Base-by-base conservation (phyloP, 2,797 vertebrate species). In the Myotis findleyi region DNA sequence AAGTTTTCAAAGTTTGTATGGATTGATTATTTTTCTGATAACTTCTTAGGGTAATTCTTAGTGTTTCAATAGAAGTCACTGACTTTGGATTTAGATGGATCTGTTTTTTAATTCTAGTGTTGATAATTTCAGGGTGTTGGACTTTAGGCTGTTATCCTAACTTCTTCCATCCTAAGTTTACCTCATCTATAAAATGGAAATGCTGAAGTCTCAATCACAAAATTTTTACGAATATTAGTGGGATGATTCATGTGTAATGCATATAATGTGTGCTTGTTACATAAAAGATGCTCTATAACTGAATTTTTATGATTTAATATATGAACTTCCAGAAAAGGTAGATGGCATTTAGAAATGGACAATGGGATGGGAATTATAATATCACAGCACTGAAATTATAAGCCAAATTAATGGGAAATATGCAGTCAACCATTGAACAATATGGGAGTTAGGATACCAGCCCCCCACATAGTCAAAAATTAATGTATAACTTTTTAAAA, bases 1-100 rank as follows among this genome's bases (percentile, higher is more conserved):
- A 87, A 4, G 47, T 96, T 95, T 93, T 84, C 12, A 83, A 90
- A 96, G 36, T 88, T 83, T 12, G 71, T 73, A 36, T 85, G 51
- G 66, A 93, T 84, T 91, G 71, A 64, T 38, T 92, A 25, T 66
- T 20, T 6, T 21, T 91, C 62, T 72, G 21, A 44, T 85, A 81
- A 95, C 38, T 69, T 88, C 38, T 69, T 88, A 89, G 14, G 62
- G 10, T 66, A 49, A 85, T 89, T 89, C 20, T 84, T 55, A 75
- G n/a, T 27, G 20, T 38, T 62, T 25, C 7, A 84, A 16, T 55
- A 18, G 49, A 80, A 94, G 71, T 3, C 38, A 38, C 33, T 92
- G 9, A 36, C 23, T 92, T 93, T 44, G 30, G 5, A 68, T 68
- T 88, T 92, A 86, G 33, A 71, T 66, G 3, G 4, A 91, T 27